A percentile compares a stretch with the other conserved stretches of the same genome.
These are phyloP conservation scores for Poliocrania exsul DNA, from an alignment of 2,797 vertebrate genomes.

Conservation along the genomic window DNA sequence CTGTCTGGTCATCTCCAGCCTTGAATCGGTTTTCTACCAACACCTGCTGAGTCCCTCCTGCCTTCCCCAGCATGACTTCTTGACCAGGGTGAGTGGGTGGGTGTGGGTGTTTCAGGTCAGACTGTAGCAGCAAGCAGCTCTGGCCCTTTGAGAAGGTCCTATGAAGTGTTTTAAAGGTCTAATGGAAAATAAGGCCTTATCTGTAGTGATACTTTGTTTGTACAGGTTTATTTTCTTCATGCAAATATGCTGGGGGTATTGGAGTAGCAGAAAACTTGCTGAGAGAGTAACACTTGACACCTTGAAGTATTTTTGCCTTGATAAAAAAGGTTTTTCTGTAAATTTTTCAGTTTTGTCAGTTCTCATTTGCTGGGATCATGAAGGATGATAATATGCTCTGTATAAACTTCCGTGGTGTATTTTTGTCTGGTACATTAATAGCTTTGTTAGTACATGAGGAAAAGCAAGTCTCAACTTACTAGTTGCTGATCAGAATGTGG, in stretches of 20 bases:
- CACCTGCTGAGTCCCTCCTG: background rate
- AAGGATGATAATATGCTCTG: background rate
- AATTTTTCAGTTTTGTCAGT: constrained; percentile 3
- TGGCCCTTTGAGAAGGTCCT: background rate
- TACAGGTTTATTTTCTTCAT: background rate
- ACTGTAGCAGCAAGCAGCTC: background rate
- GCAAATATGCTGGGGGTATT: background rate
- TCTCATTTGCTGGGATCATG: background rate
- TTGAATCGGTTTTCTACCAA: background rate
- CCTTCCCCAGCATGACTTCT: background rate
- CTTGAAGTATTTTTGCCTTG: constrained; percentile 1
- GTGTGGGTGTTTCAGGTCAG: background rate
- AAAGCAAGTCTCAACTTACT: constrained; percentile 2
- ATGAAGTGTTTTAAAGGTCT: background rate
- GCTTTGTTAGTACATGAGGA: constrained; percentile 29
- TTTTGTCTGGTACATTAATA: constrained; percentile 50
- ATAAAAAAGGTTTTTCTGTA: background rate
- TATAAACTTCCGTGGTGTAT: constrained; percentile 11
- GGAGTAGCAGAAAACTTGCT: background rate
- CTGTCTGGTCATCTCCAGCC: rapidly evolving
- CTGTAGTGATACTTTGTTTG: background rate
- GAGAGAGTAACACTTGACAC: background rate
- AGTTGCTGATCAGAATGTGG: constrained; percentile 13
- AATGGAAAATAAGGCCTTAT: background rate
- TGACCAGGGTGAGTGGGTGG: too few species aligned